Evolutionary conservation across 2,888 invertebrate genomes (phyloP).

Genomic region (Parascotia fuliginaria): DNA sequence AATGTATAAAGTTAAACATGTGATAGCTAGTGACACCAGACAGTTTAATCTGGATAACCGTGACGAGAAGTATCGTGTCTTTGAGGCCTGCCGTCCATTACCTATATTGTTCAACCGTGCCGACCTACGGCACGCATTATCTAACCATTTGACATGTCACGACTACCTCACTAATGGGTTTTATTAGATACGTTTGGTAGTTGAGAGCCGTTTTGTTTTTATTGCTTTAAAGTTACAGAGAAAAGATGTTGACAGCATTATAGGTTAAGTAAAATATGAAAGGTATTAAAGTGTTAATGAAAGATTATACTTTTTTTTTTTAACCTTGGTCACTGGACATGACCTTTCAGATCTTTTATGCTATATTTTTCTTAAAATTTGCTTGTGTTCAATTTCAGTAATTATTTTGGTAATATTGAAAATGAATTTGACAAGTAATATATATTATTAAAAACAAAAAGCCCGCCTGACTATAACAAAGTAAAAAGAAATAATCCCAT

Average conservation of each 20-base stretch:
- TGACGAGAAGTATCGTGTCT: slow-evolving; percentile 45
- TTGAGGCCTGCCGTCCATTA: slow-evolving; percentile 29
- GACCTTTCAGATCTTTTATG: no score
- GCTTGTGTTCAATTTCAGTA: no score
- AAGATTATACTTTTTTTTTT: no score
- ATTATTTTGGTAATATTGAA: no score
- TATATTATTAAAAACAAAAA: no score
- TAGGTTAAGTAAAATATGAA: background rate
- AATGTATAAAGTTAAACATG: slow-evolving; percentile 5
- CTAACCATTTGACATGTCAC: slow-evolving; percentile 36
- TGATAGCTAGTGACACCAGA: slow-evolving; percentile 19
- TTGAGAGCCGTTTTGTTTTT: slow-evolving; percentile 12
- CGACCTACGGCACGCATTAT: slow-evolving; percentile 22
- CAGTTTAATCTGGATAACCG: slow-evolving; percentile 28
- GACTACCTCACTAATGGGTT: slow-evolving; percentile 27
- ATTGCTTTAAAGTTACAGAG: background rate
- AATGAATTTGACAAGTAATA: no score
- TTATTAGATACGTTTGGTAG: slow-evolving; percentile 23
- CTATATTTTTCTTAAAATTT: no score
- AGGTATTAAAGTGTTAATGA: background rate
- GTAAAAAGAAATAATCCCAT: no score
- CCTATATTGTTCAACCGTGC: slow-evolving; percentile 18
- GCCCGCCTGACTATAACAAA: no score
- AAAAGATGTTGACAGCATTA: background rate
- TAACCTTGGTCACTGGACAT: no score